Percentiles rank a stretch among this genome's conserved stretches.
Evolutionary conservation across 2,797 vertebrate species (phyloP).

Genomic region (Falco concolor): DNA sequence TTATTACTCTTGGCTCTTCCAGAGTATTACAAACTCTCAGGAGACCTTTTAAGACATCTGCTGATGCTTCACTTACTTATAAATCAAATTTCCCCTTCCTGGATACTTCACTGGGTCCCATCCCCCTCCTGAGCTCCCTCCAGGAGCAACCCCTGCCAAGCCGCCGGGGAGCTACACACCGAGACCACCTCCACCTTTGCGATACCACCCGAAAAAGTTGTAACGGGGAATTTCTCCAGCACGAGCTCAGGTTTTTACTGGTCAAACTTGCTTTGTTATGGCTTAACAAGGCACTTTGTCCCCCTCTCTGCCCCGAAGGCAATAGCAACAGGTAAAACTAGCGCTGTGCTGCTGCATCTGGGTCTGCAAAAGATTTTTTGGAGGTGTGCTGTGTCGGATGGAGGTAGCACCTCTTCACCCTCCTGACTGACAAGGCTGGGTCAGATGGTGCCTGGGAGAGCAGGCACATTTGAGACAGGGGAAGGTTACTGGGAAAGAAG

Average conservation of each 20-base stretch:
- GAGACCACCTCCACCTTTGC: neutral
- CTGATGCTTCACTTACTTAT: slow-evolving; percentile 22
- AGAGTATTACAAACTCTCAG: slow-evolving; percentile 6
- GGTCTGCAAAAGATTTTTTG: neutral
- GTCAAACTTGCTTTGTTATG: neutral
- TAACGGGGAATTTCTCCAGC: neutral
- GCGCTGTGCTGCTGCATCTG: neutral
- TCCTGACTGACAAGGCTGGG: neutral
- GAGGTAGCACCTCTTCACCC: neutral
- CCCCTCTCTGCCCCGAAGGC: neutral
- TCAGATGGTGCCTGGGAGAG: neutral
- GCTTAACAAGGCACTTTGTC: neutral
- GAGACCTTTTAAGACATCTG: slow-evolving; percentile 46
- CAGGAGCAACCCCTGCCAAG: neutral
- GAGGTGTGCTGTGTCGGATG: accelerated
- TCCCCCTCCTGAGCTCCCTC: neutral
- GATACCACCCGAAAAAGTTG: accelerated
- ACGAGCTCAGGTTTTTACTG: neutral
- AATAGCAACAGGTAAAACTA: neutral
- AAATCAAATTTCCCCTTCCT: slow-evolving; percentile 33
- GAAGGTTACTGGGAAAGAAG: neutral
- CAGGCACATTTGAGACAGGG: neutral
- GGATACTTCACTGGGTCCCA: neutral
- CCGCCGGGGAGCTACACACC: neutral
- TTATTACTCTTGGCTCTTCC: slow-evolving; percentile 40